Conservation (phyloP, 2,113 vertebrate species). For the Mastomys coucha region DNA sequence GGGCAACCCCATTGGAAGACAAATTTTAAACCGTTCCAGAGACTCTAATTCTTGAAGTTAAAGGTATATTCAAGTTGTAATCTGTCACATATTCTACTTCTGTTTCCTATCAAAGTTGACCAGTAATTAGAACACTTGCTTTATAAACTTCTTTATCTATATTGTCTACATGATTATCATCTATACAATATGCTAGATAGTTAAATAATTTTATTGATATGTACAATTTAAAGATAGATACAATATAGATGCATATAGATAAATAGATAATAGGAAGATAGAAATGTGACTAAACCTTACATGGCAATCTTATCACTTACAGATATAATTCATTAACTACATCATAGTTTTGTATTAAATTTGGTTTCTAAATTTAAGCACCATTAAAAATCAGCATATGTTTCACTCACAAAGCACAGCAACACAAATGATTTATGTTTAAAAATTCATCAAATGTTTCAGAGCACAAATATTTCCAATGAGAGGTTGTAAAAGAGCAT, state of each 20-base stretch:
- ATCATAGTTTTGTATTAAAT: background rate
- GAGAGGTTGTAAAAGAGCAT: conserved; percentile 79
- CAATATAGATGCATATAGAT: background rate
- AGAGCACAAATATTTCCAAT: conserved; percentile 79
- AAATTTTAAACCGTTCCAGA: background rate
- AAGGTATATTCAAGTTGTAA: background rate
- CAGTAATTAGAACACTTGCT: background rate
- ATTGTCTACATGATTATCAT: background rate
- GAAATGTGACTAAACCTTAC: background rate
- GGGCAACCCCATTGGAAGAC: background rate
- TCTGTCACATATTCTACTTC: background rate
- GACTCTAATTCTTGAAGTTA: background rate
- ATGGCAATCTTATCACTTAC: background rate
- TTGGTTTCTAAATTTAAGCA: conserved; percentile 79
- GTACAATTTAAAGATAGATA: background rate
- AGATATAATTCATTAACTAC: conserved; percentile 16
- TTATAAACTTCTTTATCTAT: background rate
- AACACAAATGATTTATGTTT: conserved; percentile 85
- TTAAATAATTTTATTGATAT: background rate
- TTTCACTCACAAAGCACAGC: conserved; percentile 77
- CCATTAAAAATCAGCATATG: conserved; percentile 83
- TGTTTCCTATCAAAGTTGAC: background rate
- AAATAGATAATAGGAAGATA: background rate
- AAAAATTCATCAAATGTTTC: conserved; percentile 67
- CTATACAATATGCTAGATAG: background rate